These are phyloP conservation scores for Clarias platycephalus DNA, from an alignment of 2,797 vertebrate species.

Conservation along the genomic window DNA sequence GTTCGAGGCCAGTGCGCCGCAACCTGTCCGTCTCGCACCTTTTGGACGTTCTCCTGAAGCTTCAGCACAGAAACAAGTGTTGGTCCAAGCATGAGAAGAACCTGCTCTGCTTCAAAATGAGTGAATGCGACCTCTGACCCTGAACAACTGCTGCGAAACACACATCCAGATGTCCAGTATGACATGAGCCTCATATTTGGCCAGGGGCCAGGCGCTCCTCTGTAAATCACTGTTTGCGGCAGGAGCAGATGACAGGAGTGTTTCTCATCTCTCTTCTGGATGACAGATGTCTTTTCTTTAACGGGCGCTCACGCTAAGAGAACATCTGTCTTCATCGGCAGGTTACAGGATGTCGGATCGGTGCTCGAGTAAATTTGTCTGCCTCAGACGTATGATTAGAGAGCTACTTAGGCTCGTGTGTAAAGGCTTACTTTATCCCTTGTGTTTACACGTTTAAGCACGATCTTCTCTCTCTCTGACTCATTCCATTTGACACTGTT, in stretches of 20 bases:
- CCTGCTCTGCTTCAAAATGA: background rate
- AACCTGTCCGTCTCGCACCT: background rate
- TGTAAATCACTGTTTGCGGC: slow-evolving; percentile 24
- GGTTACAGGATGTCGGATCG: background rate
- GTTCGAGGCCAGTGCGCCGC: background rate
- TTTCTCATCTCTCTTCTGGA: slow-evolving; percentile 21
- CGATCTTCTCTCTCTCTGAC: background rate
- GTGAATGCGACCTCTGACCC: background rate
- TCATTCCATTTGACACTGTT: background rate
- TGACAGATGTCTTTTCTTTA: slow-evolving; percentile 30
- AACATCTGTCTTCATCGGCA: slow-evolving; percentile 25
- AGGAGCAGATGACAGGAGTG: slow-evolving; percentile 19
- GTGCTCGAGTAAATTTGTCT: background rate
- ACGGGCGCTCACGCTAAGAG: background rate
- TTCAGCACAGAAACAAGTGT: slow-evolving; percentile 11
- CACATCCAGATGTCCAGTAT: slow-evolving; percentile 37
- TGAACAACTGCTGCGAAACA: slow-evolving; percentile 15
- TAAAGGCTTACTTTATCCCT: background rate
- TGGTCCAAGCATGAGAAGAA: background rate
- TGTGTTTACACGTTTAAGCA: background rate
- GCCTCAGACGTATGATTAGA: background rate
- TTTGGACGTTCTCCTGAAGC: background rate
- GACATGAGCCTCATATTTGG: slow-evolving; percentile 37
- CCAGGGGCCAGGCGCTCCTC: background rate
- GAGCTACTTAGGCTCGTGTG: background rate